phyloP scores from a whole-genome alignment of 2,797 vertebrate genomes.

The Cirrhinus mrigala region DNA sequence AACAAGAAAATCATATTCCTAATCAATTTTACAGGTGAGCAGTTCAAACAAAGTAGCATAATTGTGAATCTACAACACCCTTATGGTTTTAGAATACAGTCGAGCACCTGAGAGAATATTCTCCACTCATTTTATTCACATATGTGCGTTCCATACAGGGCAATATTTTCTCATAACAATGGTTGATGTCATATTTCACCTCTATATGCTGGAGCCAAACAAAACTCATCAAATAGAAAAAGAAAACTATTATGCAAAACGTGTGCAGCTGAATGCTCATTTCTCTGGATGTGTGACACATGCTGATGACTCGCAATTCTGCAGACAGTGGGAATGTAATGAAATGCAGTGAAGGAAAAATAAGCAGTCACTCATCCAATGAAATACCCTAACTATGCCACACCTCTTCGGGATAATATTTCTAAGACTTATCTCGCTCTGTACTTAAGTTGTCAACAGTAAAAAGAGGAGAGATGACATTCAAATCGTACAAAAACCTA shows the following conservation, averaged over 20 bases:
- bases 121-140: slow-evolving; percentile 61
- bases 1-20: neutral
- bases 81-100: slow-evolving; percentile 27
- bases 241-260: slow-evolving; percentile 46
- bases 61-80: neutral
- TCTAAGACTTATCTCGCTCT: slow-evolving; percentile 75
- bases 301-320: slow-evolving; percentile 74
- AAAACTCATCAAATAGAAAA: slow-evolving; percentile 52
- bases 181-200: slow-evolving; percentile 46
- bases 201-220: slow-evolving; percentile 59
- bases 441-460: slow-evolving; percentile 66
- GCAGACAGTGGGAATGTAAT: slow-evolving; percentile 57
- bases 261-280: slow-evolving; percentile 50
- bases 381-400: slow-evolving; percentile 66
- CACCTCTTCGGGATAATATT: slow-evolving; percentile 74
- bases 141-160: slow-evolving; percentile 63
- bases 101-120: slow-evolving; percentile 55
- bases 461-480: slow-evolving; percentile 62
- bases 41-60: neutral
- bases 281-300: slow-evolving; percentile 68
- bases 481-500: slow-evolving; percentile 77
- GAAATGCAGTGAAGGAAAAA: slow-evolving; percentile 77
- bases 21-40: slow-evolving; percentile 17
- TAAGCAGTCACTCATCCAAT: slow-evolving; percentile 69
- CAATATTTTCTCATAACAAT: slow-evolving; percentile 57